These are phyloP conservation scores for Plecturocebus donacophilus DNA, from an alignment of 2,113 vertebrate species.

Conservation along the genomic window DNA sequence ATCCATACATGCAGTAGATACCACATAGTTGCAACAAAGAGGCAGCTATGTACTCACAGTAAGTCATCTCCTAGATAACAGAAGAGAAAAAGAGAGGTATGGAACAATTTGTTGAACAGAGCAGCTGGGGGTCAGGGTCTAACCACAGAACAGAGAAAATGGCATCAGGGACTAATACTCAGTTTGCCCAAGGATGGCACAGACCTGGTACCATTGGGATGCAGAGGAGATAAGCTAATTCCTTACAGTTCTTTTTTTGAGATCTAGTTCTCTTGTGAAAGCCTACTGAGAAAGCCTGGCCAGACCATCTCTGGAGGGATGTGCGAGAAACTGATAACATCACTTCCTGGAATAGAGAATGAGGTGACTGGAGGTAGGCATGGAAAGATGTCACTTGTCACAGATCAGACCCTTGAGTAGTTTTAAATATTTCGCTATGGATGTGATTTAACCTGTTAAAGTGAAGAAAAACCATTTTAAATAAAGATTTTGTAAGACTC, in stretches of 20 bases:
- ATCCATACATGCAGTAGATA: fast-evolving
- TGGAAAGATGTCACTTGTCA: neutral
- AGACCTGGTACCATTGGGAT: neutral
- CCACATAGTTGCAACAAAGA: neutral
- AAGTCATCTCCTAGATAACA: neutral
- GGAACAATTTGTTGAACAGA: neutral
- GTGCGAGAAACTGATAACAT: neutral
- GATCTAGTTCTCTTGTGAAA: neutral
- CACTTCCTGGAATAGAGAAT: neutral
- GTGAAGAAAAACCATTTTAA: neutral
- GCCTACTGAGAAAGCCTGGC: neutral
- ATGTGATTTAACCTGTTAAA: neutral
- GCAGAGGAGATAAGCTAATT: neutral
- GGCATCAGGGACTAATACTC: neutral
- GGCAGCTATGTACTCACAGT: fast-evolving
- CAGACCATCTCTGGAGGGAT: neutral
- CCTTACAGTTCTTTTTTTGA: too few relatives aligned
- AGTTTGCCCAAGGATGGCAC: too few relatives aligned
- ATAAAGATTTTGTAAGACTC: neutral
- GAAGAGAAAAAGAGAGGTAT: neutral
- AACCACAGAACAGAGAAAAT: neutral
- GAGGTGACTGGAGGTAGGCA: neutral
- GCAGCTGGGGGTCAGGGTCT: neutral
- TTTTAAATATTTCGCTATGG: neutral
- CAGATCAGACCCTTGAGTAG: neutral